Percentiles rank a stretch among this genome's conserved stretches.
These are phyloP conservation scores for Amia ocellicauda DNA, from an alignment of 2,113 vertebrate genomes.

Conservation along the genomic window DNA sequence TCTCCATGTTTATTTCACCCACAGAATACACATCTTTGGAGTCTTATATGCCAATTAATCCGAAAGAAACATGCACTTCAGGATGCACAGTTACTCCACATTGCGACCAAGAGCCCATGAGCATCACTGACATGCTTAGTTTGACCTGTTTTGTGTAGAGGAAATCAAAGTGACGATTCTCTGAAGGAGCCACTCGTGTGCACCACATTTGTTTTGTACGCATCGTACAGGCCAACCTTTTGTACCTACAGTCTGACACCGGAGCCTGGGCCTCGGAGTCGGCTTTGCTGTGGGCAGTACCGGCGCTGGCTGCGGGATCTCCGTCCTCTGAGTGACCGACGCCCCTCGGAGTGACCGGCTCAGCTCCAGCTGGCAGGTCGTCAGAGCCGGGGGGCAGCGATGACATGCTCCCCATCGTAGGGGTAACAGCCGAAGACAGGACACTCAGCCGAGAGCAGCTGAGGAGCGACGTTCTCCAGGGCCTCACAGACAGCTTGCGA, in stretches of 20 bases:
- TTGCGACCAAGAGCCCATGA: no score
- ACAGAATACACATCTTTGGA: no score
- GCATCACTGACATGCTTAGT: no score
- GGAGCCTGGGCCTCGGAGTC: slow-evolving; percentile 42
- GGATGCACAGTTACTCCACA: no score
- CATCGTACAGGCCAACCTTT: not conserved
- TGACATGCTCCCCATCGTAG: slow-evolving; percentile 47
- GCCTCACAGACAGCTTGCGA: slow-evolving; percentile 21
- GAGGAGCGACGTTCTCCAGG: slow-evolving; percentile 8
- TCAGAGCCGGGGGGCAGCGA: slow-evolving; percentile 45
- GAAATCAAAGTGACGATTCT: no score
- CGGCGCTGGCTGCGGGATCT: slow-evolving; percentile 26
- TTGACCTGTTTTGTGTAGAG: no score
- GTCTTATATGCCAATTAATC: no score
- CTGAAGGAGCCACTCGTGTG: no score
- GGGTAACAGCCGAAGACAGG: slow-evolving; percentile 41
- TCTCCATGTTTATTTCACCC: no score
- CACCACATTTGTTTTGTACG: no score
- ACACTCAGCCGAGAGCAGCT: slow-evolving; percentile 44
- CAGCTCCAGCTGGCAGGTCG: slow-evolving; percentile 26
- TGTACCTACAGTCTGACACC: slow-evolving; percentile 55
- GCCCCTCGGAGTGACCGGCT: slow-evolving; percentile 39
- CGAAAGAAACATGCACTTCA: no score
- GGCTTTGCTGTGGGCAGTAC: slow-evolving; percentile 25
- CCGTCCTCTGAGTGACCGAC: slow-evolving; percentile 40